Base-by-base conservation (phyloP, 2,797 vertebrate genomes). In the Falco biarmicus region DNA sequence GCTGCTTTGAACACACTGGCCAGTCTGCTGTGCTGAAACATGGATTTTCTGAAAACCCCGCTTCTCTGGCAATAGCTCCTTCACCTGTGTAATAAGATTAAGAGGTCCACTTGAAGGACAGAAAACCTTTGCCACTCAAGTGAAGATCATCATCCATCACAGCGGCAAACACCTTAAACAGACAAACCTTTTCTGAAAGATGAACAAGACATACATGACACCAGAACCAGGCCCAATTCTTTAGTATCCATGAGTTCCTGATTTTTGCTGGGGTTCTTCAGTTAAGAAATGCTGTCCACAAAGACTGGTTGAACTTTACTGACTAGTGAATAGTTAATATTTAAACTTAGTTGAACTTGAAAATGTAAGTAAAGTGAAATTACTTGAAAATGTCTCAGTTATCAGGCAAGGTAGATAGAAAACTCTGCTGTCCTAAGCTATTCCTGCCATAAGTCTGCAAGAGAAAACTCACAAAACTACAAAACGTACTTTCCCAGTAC, bases 21-120 rank as follows among this genome's bases (percentile, higher is more conserved):
- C 32, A 39, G 47, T n/a, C 60, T 89, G 69, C 47, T 92, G 48
- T 1, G 1, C 64, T 80, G 68, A 89, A 91, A 85, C 37, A 89
- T 0, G 0, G 64, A 71, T 95, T 95, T 95, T 82, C 64, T 83
- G 48, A 89, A 93, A 74, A 26, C 5, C 15, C 13, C 0, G 0
- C 69, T 88, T 84, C n/a, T 75, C 71, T 93, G 63, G 28, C 34
- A 87, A 28, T 60, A 45, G 10, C 60, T 93, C 31, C n/a, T 83
- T 93, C 71, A 94, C 57, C 71, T 85, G 57, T 31, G 16, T 78
- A 74, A 78, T 92, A 51, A 85, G 87, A 87, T 95, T 85, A 93
- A 64, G 39, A 84, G 73, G 64, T 26, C 45, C 63, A 57, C 71
- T 57, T 89, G 71, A 93, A 91, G 61, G 81, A 78, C 50, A 63